These are phyloP conservation scores for Coregonus ussuriensis DNA, from an alignment of 2,797 vertebrate species.

Conservation along the genomic window DNA sequence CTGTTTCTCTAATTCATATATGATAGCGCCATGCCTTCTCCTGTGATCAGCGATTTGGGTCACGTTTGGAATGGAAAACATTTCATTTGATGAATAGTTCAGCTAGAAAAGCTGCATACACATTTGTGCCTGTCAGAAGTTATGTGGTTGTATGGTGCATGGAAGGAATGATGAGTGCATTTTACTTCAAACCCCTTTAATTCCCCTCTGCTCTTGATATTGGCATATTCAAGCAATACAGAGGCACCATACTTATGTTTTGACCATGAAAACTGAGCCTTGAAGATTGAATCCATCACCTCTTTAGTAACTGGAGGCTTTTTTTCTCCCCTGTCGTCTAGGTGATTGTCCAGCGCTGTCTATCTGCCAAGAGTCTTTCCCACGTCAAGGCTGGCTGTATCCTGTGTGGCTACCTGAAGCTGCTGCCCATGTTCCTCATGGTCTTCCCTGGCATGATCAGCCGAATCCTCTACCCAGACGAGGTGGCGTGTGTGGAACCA, in stretches of 20 bases:
- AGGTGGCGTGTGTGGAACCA: slow-evolving; percentile 85
- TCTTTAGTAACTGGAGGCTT: not conserved
- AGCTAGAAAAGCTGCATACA: not conserved
- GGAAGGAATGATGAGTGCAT: not conserved
- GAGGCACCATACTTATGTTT: not conserved
- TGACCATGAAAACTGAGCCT: not conserved
- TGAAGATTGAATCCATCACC: not conserved
- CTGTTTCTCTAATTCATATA: not conserved
- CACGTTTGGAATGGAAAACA: not conserved
- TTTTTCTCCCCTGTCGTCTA: slow-evolving; percentile 40
- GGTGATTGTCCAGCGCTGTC: slow-evolving; percentile 96
- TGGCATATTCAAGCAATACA: not conserved
- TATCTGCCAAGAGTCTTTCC: slow-evolving; percentile 91
- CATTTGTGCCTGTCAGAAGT: not conserved
- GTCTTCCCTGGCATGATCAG: slow-evolving; percentile 98
- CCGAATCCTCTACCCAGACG: slow-evolving; percentile 89
- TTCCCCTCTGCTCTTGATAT: not conserved
- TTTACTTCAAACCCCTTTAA: not conserved
- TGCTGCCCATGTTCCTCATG: slow-evolving; percentile 94
- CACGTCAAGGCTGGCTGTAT: slow-evolving; percentile 93
- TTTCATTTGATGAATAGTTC: not conserved
- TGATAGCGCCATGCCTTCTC: not conserved
- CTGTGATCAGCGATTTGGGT: not conserved
- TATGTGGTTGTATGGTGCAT: not conserved
- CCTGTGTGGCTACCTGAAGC: slow-evolving; percentile 91